Evolutionary conservation across 2,797 vertebrate genomes (phyloP), one percentile per base, ranked within the genome.

Genomic region (Meda fulgida): DNA sequence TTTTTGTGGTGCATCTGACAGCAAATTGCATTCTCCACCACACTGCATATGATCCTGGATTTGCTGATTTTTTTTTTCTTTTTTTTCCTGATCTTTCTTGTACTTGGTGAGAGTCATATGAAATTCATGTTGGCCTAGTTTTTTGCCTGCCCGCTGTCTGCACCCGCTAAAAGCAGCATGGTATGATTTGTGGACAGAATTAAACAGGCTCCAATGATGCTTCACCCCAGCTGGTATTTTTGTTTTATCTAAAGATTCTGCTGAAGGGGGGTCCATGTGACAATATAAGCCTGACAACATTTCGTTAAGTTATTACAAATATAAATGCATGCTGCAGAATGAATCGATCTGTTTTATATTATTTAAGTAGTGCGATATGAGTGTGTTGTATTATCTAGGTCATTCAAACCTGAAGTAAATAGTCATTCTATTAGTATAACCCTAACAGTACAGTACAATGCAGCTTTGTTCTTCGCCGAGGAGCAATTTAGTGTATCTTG

Each of bases 81-180:
- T n/a, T n/a, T n/a, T n/a, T n/a, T n/a, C n/a, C n/a, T n/a, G n/a
- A n/a, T 92, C 93, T 92, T 92, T 90, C 91, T 76, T 87, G 67
- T 93, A 91, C 93, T 93, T 94, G 90, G 91, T 89, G 93, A 93
- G 92, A 92, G 90, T 94, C 93, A 94, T 94, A 93, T 93, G 92
- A 94, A 93, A 95, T 95, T 95, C 94, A 95, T 94, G 92, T 92
- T 94, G 94, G 91, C 95, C 95, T 94, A 95, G 92, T 95, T 95
- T 91, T 90, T 89, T 26, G 77, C 72, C 78, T 90, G 85, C 73
- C 84, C 85, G 81, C 85, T 72, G 43, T 23, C 78, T 48, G 80
- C 84, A 34, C 87, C 58, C 40, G n/a, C 86, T 87, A 82, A 78
- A 84, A 81, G 81, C 60, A 81, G 84, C 72, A 71, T 80, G 53